A percentile compares a stretch with the other conserved stretches of the same genome.
phyloP scores from a whole-genome alignment of 2,888 invertebrate genomes.

The Spilosoma lubricipeda region DNA sequence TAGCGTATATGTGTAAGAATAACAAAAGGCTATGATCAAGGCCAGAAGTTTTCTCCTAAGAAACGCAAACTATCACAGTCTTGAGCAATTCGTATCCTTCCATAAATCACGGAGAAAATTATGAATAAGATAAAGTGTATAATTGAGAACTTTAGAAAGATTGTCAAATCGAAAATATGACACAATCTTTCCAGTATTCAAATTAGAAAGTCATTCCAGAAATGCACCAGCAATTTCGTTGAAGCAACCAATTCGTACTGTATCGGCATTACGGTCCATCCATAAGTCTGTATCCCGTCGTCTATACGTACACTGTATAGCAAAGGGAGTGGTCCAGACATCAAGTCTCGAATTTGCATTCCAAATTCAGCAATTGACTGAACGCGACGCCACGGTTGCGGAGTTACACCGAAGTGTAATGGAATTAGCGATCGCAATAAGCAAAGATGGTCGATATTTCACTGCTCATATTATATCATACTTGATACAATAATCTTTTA shows the following conservation, averaged over 20 bases:
- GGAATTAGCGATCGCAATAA: slow-evolving; percentile 20
- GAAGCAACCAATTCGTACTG: slow-evolving; percentile 36
- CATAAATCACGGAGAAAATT: too few relatives aligned
- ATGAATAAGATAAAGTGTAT: not conserved
- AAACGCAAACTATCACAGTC: too few relatives aligned
- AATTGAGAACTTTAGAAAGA: not conserved
- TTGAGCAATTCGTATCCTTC: too few relatives aligned
- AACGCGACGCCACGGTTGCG: slow-evolving; percentile 52
- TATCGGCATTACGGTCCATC: slow-evolving; percentile 36
- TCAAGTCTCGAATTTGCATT: slow-evolving; percentile 76
- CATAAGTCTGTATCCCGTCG: slow-evolving; percentile 29
- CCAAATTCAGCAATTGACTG: slow-evolving; percentile 79
- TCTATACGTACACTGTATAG: slow-evolving; percentile 38
- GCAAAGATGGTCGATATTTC: not conserved
- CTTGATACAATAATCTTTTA: not conserved
- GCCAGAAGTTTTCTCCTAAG: too few relatives aligned
- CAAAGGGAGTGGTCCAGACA: slow-evolving; percentile 59
- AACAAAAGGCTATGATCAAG: not conserved
- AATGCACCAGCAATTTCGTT: slow-evolving; percentile 20
- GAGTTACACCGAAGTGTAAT: slow-evolving; percentile 59
- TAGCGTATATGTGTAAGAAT: not conserved
- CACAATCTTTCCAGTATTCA: not conserved
- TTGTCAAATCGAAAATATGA: not conserved
- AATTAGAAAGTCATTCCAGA: slow-evolving; percentile 9
- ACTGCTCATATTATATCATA: not conserved